Percentiles rank a stretch among this genome's conserved stretches.
Conservation (phyloP, 2,888 invertebrate genomes). For the Tipula unca region DNA sequence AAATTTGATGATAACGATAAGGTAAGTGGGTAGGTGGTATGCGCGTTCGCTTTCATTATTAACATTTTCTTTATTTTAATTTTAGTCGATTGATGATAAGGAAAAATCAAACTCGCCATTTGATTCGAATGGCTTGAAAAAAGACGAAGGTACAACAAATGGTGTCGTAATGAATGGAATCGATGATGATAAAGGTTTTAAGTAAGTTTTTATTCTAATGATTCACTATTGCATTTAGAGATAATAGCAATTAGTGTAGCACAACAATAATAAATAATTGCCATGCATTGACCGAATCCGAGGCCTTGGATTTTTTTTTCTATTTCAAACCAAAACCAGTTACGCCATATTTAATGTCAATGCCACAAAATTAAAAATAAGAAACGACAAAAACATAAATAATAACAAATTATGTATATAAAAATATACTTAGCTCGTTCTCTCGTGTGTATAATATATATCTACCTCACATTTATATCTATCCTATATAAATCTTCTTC, state of each 20-base stretch:
- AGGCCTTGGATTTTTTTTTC: constrained; percentile 19
- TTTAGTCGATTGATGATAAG: constrained; percentile 43
- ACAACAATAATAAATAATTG: neutral
- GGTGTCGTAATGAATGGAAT: constrained; percentile 54
- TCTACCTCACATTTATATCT: neutral
- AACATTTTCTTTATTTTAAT: constrained; percentile 19
- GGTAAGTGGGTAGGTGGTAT: constrained; percentile 31
- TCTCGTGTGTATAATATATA: neutral
- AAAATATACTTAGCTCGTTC: neutral
- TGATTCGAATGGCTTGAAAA: constrained; percentile 42
- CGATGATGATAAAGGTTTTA: constrained; percentile 84
- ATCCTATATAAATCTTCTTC: neutral
- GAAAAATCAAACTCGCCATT: constrained; percentile 49
- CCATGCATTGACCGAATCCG: constrained; percentile 20
- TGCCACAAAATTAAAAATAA: constrained; percentile 30
- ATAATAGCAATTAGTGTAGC: neutral
- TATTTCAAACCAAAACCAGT: constrained; percentile 33
- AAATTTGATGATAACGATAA: constrained; percentile 50
- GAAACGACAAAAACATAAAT: neutral
- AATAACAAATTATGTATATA: neutral
- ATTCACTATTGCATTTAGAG: too few relatives aligned
- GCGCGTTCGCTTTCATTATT: neutral
- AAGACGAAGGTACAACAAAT: constrained; percentile 51
- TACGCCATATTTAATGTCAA: constrained; percentile 40
- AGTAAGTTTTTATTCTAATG: constrained; percentile 53